phyloP scores from a whole-genome alignment of 2,888 invertebrate genomes.

The Epistrophe grossulariae region DNA sequence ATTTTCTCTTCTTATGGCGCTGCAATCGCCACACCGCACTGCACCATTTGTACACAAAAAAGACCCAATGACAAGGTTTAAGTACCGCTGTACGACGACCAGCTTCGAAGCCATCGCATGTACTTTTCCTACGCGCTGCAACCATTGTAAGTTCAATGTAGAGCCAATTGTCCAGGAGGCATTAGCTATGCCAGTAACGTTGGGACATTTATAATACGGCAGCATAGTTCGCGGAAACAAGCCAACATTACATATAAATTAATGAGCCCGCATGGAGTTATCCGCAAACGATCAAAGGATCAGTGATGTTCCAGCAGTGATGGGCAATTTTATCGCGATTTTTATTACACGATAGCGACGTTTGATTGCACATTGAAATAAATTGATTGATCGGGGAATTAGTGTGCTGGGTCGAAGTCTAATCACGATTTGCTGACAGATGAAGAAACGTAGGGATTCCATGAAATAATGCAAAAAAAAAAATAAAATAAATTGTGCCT shows the following conservation, averaged over 20 bases:
- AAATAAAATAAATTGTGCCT: background rate
- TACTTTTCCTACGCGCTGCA: conserved; percentile 38
- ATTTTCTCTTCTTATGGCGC: conserved; percentile 54
- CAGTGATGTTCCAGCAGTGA: conserved; percentile 45
- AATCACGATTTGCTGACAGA: conserved; percentile 58
- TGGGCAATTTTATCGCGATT: conserved; percentile 73
- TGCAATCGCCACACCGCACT: conserved; percentile 42
- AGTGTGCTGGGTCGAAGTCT: conserved; percentile 59
- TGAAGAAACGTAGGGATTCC: conserved; percentile 39
- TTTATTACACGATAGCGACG: conserved; percentile 72
- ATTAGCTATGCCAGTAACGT: conserved; percentile 70
- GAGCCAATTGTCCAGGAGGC: conserved; percentile 69
- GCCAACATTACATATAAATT: conserved; percentile 73
- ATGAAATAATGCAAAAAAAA: conserved; percentile 12
- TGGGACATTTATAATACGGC: conserved; percentile 68
- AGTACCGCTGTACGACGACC: conserved; percentile 69
- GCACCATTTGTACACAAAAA: conserved; percentile 34
- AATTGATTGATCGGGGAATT: conserved; percentile 73
- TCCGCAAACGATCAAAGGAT: conserved; percentile 72
- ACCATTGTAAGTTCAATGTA: conserved; percentile 66
- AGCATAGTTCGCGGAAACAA: conserved; percentile 74
- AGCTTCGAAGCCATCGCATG: conserved; percentile 11
- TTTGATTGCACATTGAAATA: conserved; percentile 71
- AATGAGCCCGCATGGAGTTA: conserved; percentile 72
- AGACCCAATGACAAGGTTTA: conserved; percentile 67